Base-by-base conservation (phyloP, 2,113 vertebrate genomes). In the Aspiorhynchus laticeps region DNA sequence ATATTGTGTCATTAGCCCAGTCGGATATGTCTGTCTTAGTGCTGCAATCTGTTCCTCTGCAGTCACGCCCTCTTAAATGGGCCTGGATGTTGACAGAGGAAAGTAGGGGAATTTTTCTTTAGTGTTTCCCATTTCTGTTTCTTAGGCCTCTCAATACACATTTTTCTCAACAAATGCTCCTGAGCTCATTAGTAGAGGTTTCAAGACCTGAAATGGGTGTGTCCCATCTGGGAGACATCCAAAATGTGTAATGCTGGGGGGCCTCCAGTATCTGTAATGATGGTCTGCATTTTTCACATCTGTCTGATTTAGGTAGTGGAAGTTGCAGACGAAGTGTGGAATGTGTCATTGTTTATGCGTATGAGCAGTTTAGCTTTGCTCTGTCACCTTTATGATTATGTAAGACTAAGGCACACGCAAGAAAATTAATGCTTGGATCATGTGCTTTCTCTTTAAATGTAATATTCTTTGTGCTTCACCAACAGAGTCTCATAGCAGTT, bases 1-100 rank as follows among this genome's bases (percentile, higher is more conserved):
- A 21, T 7, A 33, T 21, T 26, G 79, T 63, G 79, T 3, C 1
- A 41, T 80, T 41, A 63, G 21, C 24, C 36, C n/a, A 31, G 65
- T 67, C n/a, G 33, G 63, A 56, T 80, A 15, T 26, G 91, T 92
- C 91, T 85, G 12, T 79, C 90, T 63, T 86, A 88, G 84, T 93
- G 93, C 94, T 93, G 93, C 93, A 94, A 87, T 92, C 90, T 90
- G 91, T 89, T 78, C 82, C 91, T 91, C 92, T 93, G 94, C 93
- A 94, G 94, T 93, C 94, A 94, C 94, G 92, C 95, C 94, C 93
- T 94, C 93, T 90, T 76, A 83, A 85, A 89, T 80, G 85, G 86
- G 85, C 67, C 82, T 87, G 56, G 17, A 33, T 53, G 76, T 48
- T 76, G 80, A 36, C 77, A 63, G 78, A 82, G 38, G 48, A 17